These are phyloP conservation scores for Drosophila tani DNA, from an alignment of 1,140 invertebrate species.

Conservation along the genomic window DNA sequence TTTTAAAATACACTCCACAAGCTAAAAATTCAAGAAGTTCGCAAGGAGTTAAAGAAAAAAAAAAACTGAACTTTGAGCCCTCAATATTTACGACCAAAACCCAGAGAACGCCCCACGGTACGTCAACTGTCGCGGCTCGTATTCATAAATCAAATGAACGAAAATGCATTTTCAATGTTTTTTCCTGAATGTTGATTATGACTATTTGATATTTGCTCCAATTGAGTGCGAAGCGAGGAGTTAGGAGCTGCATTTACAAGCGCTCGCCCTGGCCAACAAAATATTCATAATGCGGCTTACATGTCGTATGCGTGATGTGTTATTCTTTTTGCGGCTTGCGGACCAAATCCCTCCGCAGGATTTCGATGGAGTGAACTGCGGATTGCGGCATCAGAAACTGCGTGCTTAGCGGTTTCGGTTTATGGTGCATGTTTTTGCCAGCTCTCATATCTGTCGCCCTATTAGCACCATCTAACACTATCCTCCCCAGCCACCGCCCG, in stretches of 20 bases:
- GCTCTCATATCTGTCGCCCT: conserved; percentile 42
- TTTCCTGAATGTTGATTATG: conserved; percentile 71
- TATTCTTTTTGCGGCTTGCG: conserved; percentile 71
- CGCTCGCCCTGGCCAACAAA: conserved; percentile 64
- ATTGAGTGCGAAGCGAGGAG: conserved; percentile 4
- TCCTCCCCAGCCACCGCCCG: neutral
- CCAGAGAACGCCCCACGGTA: neutral
- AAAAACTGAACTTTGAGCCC: too few species aligned
- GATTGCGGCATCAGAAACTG: conserved; percentile 18
- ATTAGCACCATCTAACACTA: conserved; percentile 48
- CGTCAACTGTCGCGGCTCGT: conserved; percentile 68
- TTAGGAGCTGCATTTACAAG: conserved; percentile 25
- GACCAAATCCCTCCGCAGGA: conserved; percentile 32
- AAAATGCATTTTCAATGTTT: conserved; percentile 81
- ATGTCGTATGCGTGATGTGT: conserved; percentile 79
- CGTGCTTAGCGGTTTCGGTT: conserved; percentile 69
- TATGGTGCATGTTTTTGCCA: conserved; percentile 25
- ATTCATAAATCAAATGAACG: conserved; percentile 78
- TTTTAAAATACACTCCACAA: too few species aligned
- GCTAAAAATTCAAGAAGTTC: too few species aligned
- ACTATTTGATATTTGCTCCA: conserved; percentile 68
- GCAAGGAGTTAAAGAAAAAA: too few species aligned
- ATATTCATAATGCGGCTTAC: conserved; percentile 82
- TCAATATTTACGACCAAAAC: conserved; percentile 10
- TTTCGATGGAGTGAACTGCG: conserved; percentile 22